phyloP scores from a whole-genome alignment of 30 jellyfish, hydroid and myxozoan species.

The Chironex yamaguchii region DNA sequence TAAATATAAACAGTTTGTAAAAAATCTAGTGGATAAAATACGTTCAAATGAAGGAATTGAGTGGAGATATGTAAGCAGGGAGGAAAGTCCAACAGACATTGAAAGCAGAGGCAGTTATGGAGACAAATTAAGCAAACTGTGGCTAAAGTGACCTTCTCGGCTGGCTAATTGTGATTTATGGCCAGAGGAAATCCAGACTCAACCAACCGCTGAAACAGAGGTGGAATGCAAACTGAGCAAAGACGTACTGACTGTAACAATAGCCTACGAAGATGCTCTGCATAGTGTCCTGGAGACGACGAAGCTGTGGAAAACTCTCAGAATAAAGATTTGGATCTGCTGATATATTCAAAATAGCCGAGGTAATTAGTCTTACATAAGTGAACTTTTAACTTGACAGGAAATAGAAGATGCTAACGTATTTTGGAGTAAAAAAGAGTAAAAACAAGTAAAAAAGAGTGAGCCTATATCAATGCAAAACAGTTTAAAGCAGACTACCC shows the following conservation, averaged over 20 bases:
- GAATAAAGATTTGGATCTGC: slow-evolving; percentile 46
- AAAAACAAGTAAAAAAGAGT: no score
- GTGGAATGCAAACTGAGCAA: slow-evolving; percentile 17
- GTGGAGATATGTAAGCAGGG: slow-evolving; percentile 55
- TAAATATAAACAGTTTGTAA: slow-evolving; percentile 57
- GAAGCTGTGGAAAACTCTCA: slow-evolving; percentile 12
- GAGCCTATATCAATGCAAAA: no score
- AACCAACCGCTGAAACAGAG: not conserved
- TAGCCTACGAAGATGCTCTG: not conserved
- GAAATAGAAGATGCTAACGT: slow-evolving; percentile 6
- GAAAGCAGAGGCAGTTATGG: slow-evolving; percentile 32
- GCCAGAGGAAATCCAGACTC: slow-evolving; percentile 16
- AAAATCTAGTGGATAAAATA: slow-evolving; percentile 67
- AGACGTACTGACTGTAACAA: slow-evolving; percentile 26
- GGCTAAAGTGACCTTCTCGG: slow-evolving; percentile 8
- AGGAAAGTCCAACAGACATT: slow-evolving; percentile 38
- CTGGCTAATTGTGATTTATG: not conserved
- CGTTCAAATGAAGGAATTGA: slow-evolving; percentile 14
- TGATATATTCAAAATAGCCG: slow-evolving; percentile 54
- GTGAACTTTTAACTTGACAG: slow-evolving; percentile 49
- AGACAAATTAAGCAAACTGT: not conserved
- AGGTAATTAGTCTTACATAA: not conserved
- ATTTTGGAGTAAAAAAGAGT: no score
- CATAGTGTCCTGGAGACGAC: slow-evolving; percentile 12
- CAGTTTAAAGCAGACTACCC: not conserved